Evolutionary conservation across 2,888 invertebrate species (phyloP).

Genomic region (Lamproptera curius): DNA sequence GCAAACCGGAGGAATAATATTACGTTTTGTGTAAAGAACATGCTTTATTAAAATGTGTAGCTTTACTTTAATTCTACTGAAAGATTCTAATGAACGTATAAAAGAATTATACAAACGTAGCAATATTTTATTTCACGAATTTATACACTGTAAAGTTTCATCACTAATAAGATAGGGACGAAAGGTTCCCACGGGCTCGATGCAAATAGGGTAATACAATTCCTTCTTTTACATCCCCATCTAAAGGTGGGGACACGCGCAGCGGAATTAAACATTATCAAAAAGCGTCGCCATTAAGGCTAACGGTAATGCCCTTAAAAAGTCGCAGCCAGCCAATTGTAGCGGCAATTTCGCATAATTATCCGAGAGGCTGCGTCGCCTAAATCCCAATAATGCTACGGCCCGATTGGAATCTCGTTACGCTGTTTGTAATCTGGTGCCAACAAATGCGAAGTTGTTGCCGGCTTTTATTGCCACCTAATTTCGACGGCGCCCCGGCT

Average conservation of each 20-base stretch:
- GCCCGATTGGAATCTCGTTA: slow-evolving; percentile 72
- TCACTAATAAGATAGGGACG: no score
- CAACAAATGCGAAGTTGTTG: slow-evolving; percentile 57
- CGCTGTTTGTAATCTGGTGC: slow-evolving; percentile 59
- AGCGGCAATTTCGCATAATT: slow-evolving; percentile 77
- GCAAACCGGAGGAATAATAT: no score
- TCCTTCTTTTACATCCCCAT: slow-evolving; percentile 55
- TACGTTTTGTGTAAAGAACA: no score
- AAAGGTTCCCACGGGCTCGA: no score
- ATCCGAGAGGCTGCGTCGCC: slow-evolving; percentile 59
- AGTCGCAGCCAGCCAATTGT: slow-evolving; percentile 70
- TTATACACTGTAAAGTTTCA: no score
- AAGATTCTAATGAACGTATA: no score
- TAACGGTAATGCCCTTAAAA: slow-evolving; percentile 73
- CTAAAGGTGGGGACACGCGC: slow-evolving; percentile 34
- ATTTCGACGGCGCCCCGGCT: slow-evolving; percentile 1
- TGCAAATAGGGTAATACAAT: slow-evolving; percentile 45
- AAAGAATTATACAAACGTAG: no score
- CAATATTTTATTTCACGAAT: no score
- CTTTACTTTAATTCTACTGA: no score
- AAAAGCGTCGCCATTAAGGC: slow-evolving; percentile 71
- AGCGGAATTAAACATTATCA: slow-evolving; percentile 72
- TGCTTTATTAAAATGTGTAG: no score
- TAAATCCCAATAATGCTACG: slow-evolving; percentile 70
- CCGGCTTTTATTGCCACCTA: slow-evolving; percentile 32